Base-by-base conservation (phyloP, 2,797 vertebrate species). In the Mastacembelus armatus region DNA sequence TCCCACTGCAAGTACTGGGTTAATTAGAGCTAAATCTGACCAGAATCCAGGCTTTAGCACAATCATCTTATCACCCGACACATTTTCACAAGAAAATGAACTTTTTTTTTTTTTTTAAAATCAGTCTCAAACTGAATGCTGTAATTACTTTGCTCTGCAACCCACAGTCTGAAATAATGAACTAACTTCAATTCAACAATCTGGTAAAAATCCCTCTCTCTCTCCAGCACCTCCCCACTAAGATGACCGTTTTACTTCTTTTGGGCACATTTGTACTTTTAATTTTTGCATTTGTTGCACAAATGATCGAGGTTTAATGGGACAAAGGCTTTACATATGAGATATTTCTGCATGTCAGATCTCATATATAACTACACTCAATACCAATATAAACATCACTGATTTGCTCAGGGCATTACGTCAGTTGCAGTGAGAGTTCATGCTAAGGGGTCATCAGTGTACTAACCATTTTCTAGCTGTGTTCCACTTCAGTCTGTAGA, bases 31-130 rank as follows among this genome's bases (percentile, higher is more conserved):
- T 15, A 38, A 24, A 57, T 44, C 32, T 47, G 32, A 44, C 15
- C 58, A 52, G 40, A 57, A 38, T 54, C 18, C 56, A 50, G 45
- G 19, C 29, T 38, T 54, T 24, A 52, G 47, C 27, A 47, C 1
- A 7, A 27, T 45, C 26, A 45, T 10, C 26, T 54, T 30, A 58
- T 39, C 33, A 38, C 22, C 57, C 48, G 49, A 67, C 49, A 35
- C 38, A 49, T 12, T 51, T 22, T 1, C 12, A 39, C 15, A 42
- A 39, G 27, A 59, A 45, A 19, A 30, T 21, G 6, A 43, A n/a
- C 26, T 24, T 35, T 30, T 16, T 59, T 7, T 2, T 2, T 32
- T 21, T 7, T 56, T 11, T 48, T 16, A 29, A 36, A 12, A 26
- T 35, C 45, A 29, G 26, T 11, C 6, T 64, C 19, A 38, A 18